These are phyloP conservation scores for Drosophila nigritarsus DNA, from an alignment of 2,888 invertebrate genomes.

Conservation along the genomic window DNA sequence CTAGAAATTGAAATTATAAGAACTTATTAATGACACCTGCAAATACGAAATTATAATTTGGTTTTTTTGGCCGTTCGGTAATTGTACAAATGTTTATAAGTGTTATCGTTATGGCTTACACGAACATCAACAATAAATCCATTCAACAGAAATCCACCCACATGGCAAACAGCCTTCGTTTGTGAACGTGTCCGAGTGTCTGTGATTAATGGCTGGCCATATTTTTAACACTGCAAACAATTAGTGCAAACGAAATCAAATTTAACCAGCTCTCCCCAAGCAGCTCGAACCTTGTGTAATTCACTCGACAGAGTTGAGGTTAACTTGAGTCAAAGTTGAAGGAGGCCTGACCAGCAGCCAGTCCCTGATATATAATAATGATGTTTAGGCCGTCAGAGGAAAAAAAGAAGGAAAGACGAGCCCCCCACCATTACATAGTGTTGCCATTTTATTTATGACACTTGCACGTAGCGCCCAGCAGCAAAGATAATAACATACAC, in stretches of 20 bases:
- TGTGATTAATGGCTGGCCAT: slow-evolving; percentile 70
- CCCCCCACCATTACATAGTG: slow-evolving; percentile 41
- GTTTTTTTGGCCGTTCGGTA: not conserved
- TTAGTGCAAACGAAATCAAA: slow-evolving; percentile 76
- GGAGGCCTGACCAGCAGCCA: slow-evolving; percentile 14
- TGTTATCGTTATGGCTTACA: slow-evolving; percentile 72
- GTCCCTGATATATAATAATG: slow-evolving; percentile 61
- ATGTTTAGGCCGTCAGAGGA: slow-evolving; percentile 58
- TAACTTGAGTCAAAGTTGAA: not conserved
- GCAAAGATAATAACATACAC: slow-evolving; percentile 70
- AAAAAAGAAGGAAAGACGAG: not conserved
- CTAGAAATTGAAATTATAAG: slow-evolving; percentile 11
- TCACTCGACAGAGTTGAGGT: slow-evolving; percentile 25
- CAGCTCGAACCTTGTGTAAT: slow-evolving; percentile 43
- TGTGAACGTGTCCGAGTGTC: slow-evolving; percentile 39
- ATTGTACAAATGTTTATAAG: slow-evolving; percentile 57
- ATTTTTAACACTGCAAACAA: slow-evolving; percentile 68
- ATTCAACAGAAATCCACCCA: slow-evolving; percentile 18
- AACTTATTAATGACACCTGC: slow-evolving; percentile 24
- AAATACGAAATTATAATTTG: slow-evolving; percentile 16
- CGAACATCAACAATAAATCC: slow-evolving; percentile 63
- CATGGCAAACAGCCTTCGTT: not conserved
- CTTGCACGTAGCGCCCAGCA: slow-evolving; percentile 74
- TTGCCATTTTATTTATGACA: slow-evolving; percentile 79
- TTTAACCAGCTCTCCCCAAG: slow-evolving; percentile 53